These are phyloP conservation scores for Conus canariensis DNA, from an alignment of 2,888 invertebrate genomes.

Conservation along the genomic window DNA sequence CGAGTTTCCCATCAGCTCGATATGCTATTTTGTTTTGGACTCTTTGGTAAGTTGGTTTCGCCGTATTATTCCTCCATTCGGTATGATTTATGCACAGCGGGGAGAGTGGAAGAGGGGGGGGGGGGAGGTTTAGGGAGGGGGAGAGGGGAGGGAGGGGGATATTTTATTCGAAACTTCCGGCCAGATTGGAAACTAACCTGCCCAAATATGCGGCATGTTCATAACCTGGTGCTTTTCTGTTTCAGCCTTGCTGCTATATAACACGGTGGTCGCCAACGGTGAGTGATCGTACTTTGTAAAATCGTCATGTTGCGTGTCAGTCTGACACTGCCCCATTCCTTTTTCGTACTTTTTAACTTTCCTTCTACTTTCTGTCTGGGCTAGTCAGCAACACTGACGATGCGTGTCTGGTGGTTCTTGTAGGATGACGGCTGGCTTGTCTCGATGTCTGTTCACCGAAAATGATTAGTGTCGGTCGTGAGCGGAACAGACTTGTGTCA, in stretches of 20 bases:
- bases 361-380: conserved; percentile 30
- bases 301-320: background rate
- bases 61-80: conserved; percentile 12
- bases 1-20: conserved; percentile 45
- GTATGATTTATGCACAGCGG: conserved; percentile 40
- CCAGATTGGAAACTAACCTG: conserved; percentile 25
- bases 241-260: conserved; percentile 44
- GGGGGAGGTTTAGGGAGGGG: background rate
- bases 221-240: conserved; percentile 15
- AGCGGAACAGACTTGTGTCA: no score
- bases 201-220: conserved; percentile 26
- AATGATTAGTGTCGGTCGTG: no score
- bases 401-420: background rate
- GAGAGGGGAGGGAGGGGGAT: conserved; percentile 3
- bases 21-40: conserved; percentile 46
- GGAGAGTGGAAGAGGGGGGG: background rate
- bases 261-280: conserved; percentile 46
- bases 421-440: no score
- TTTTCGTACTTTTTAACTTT: background rate
- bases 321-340: background rate
- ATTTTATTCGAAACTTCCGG: conserved; percentile 36
- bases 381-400: background rate
- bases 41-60: conserved; percentile 39
- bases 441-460: no score
- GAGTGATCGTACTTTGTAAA: conserved; percentile 20